Conservation (phyloP, 2,797 vertebrate genomes). For the Alauda arvensis region DNA sequence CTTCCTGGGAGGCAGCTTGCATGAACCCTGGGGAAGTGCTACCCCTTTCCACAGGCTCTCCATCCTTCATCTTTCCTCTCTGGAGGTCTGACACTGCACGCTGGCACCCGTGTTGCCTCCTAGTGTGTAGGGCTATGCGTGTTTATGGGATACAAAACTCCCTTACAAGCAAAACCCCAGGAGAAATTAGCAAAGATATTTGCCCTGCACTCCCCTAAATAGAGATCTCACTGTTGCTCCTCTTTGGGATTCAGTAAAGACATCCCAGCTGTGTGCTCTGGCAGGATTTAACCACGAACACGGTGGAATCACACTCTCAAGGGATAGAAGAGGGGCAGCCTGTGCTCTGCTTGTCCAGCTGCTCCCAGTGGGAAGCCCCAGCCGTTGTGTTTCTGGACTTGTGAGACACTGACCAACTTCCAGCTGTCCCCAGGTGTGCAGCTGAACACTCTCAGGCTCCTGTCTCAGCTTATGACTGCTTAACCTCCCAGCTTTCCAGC, state of each 20-base stretch:
- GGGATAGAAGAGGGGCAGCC: rapidly evolving
- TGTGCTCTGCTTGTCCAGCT: not conserved
- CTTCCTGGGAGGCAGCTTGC: not conserved
- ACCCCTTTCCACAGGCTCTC: not conserved
- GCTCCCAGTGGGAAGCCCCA: not conserved
- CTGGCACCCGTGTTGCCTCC: rapidly evolving
- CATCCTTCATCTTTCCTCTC: not conserved
- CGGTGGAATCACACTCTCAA: rapidly evolving
- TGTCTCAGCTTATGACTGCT: not conserved
- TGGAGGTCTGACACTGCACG: not conserved
- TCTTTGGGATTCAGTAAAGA: not conserved
- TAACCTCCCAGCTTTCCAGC: not conserved
- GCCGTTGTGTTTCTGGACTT: rapidly evolving
- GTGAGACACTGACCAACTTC: not conserved
- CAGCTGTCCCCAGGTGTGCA: constrained; percentile 3
- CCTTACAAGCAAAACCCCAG: not conserved
- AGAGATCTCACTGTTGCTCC: rapidly evolving
- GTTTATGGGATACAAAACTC: not conserved
- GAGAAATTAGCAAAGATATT: not conserved
- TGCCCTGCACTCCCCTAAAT: not conserved
- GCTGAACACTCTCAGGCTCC: not conserved
- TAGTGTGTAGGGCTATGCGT: rapidly evolving
- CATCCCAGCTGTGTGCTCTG: rapidly evolving
- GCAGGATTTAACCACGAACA: rapidly evolving
- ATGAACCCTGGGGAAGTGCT: not conserved